A percentile compares a stretch with the other conserved stretches of the same genome.
These are phyloP conservation scores for Sinocyclocheilus rhinocerous DNA, from an alignment of 2,113 vertebrate species.

Conservation along the genomic window DNA sequence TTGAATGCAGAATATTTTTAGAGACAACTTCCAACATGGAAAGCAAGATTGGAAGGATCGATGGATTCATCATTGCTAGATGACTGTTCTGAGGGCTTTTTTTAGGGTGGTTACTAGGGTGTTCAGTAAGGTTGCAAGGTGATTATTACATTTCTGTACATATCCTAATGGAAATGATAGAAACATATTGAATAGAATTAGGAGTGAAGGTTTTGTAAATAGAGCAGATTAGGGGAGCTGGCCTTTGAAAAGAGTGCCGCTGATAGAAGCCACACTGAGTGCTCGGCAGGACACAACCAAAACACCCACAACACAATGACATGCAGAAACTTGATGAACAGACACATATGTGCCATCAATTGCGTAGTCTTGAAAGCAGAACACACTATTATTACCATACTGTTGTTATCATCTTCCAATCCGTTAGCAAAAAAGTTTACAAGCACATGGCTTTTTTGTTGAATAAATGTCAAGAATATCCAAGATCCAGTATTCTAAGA, in stretches of 20 bases:
- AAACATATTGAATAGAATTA: background rate
- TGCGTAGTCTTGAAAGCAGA: background rate
- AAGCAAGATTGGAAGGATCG: background rate
- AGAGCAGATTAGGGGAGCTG: conserved; percentile 38
- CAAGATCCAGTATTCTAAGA: background rate
- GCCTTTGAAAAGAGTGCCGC: conserved; percentile 41
- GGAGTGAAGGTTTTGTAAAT: conserved; percentile 26
- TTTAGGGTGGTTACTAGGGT: background rate
- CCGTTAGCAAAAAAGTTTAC: too few species aligned
- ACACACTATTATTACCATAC: background rate
- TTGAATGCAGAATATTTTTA: background rate
- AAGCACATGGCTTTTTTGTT: too few species aligned
- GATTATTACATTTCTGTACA: too few species aligned
- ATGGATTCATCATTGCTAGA: background rate
- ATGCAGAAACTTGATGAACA: background rate
- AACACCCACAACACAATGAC: background rate
- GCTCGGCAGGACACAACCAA: conserved; percentile 7
- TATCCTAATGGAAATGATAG: background rate
- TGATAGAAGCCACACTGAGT: conserved; percentile 28
- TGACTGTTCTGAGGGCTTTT: background rate
- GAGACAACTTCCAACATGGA: background rate
- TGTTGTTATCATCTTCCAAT: background rate
- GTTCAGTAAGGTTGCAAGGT: too few species aligned
- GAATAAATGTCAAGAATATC: background rate
- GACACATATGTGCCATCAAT: background rate